Conservation (phyloP, 2,797 vertebrate genomes). For the Coregonus sp. region DNA sequence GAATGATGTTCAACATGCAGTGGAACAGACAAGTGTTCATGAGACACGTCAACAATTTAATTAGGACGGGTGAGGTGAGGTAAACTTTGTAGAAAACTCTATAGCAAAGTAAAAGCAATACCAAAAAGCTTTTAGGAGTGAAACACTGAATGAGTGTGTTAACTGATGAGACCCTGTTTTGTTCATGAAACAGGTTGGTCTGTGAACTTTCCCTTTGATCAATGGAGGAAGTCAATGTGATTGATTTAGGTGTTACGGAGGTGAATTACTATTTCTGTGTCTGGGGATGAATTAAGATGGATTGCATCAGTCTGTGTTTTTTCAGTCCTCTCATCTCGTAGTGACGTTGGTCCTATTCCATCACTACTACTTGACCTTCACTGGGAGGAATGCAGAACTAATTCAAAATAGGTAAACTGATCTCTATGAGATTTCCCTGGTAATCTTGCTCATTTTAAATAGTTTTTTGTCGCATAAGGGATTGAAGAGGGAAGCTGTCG, state of each 20-base stretch:
- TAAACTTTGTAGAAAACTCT: not conserved
- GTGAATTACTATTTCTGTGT: conserved; percentile 31
- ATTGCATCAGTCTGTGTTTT: conserved; percentile 10
- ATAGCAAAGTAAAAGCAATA: conserved; percentile 15
- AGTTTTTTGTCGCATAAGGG: not conserved
- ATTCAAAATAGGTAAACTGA: not conserved
- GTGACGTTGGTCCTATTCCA: not conserved
- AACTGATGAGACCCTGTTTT: conserved; percentile 29
- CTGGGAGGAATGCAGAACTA: not conserved
- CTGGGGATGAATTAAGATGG: conserved; percentile 14
- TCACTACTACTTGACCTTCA: not conserved
- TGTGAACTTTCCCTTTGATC: conserved; percentile 35
- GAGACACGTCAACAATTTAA: not conserved
- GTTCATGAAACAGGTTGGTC: conserved; percentile 28
- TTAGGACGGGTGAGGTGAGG: not conserved
- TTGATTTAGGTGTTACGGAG: conserved; percentile 26
- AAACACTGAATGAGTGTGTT: conserved; percentile 22
- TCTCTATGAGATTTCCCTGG: not conserved
- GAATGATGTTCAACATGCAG: not conserved
- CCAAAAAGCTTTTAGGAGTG: conserved; percentile 39
- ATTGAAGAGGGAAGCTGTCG: not conserved
- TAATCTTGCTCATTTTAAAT: not conserved
- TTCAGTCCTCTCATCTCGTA: conserved; percentile 10
- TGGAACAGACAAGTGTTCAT: not conserved
- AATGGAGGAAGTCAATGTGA: conserved; percentile 43